Evolutionary conservation across 2,888 invertebrate species (phyloP).

Genomic region (Hipparchia sbordonii): DNA sequence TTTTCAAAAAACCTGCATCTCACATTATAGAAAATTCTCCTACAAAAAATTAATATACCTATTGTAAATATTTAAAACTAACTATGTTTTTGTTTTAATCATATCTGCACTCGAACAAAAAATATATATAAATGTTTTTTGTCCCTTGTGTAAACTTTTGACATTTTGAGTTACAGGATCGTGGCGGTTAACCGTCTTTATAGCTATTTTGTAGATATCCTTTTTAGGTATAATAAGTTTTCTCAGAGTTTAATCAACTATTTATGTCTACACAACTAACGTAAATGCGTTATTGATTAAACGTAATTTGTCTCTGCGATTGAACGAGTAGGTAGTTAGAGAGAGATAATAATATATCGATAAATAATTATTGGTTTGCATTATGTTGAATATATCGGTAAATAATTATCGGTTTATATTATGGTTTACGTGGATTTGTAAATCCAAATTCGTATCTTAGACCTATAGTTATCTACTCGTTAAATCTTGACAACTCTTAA

Average conservation of each 20-base stretch:
- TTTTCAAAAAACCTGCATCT: too few relatives aligned
- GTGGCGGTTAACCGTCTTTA: too few relatives aligned
- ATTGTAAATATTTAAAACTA: too few relatives aligned
- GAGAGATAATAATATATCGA: constrained; percentile 13
- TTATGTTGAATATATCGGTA: background rate
- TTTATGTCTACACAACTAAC: background rate
- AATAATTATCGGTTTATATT: background rate
- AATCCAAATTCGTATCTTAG: background rate
- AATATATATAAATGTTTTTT: too few relatives aligned
- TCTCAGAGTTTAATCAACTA: constrained; percentile 12
- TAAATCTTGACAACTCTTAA: background rate
- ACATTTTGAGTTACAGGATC: too few relatives aligned
- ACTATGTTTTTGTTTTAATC: too few relatives aligned
- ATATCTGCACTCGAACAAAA: too few relatives aligned
- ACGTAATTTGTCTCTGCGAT: constrained; percentile 16
- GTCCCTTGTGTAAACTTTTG: too few relatives aligned
- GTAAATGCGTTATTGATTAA: constrained; percentile 19
- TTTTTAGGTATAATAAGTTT: background rate
- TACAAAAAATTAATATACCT: too few relatives aligned
- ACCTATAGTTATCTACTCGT: background rate
- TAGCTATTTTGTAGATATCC: too few relatives aligned
- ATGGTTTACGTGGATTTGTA: background rate
- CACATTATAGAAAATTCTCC: too few relatives aligned
- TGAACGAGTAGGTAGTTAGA: constrained; percentile 6
- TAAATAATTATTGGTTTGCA: constrained; percentile 14